These are phyloP conservation scores for Andrena chrysosceles DNA, from an alignment of 2,888 invertebrate genomes.

Conservation along the genomic window DNA sequence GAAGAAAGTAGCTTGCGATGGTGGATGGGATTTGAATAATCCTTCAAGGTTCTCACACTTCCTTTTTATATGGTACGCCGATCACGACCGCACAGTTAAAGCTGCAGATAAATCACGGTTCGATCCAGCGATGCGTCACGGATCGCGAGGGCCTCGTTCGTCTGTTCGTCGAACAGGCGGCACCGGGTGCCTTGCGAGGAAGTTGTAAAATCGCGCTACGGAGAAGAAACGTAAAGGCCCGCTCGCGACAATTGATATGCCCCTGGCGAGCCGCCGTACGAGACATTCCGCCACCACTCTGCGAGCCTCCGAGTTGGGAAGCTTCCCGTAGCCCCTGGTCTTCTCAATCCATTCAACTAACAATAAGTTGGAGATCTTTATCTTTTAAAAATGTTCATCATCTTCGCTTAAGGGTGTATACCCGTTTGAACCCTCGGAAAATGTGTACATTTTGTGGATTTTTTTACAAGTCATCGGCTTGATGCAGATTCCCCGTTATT, in stretches of 20 bases:
- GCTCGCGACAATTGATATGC: slow-evolving; percentile 67
- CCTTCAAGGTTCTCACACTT: slow-evolving; percentile 55
- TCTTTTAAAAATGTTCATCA: too few species aligned
- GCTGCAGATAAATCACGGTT: slow-evolving; percentile 52
- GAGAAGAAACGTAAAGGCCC: slow-evolving; percentile 65
- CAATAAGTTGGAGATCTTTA: too few species aligned
- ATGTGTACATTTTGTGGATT: too few species aligned
- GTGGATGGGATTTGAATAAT: slow-evolving; percentile 33
- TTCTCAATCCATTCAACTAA: neutral
- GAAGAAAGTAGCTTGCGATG: neutral
- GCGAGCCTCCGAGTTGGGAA: slow-evolving; percentile 3
- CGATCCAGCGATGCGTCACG: slow-evolving; percentile 44
- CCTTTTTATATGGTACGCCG: slow-evolving; percentile 28
- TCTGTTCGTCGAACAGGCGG: slow-evolving; percentile 41
- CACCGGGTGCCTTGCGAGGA: slow-evolving; percentile 71
- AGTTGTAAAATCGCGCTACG: slow-evolving; percentile 81
- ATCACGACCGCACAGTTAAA: slow-evolving; percentile 19
- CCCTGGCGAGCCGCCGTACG: slow-evolving; percentile 61
- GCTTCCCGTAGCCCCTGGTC: neutral
- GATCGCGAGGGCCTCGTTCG: slow-evolving; percentile 12
- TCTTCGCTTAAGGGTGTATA: too few species aligned
- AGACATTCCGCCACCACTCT: slow-evolving; percentile 65
- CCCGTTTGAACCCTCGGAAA: too few species aligned
- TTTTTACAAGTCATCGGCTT: too few species aligned
- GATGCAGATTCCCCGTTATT: too few species aligned